Conservation (phyloP, 2,797 vertebrate species). For the Oryzias sinensis region DNA sequence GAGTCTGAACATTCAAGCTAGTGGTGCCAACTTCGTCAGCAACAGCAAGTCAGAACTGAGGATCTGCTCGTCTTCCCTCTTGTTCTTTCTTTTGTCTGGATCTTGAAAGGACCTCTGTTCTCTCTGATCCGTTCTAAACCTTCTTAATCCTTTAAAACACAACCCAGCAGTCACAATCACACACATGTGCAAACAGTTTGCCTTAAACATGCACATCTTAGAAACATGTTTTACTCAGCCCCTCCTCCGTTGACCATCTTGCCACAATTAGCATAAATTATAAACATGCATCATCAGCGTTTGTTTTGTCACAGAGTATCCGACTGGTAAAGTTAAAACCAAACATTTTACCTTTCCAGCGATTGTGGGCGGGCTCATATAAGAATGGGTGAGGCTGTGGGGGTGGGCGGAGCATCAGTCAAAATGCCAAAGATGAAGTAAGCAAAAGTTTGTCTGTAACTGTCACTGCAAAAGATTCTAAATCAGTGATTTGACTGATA, state of each 20-base stretch:
- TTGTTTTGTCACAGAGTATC: conserved; percentile 24
- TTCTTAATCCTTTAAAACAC: conserved; percentile 22
- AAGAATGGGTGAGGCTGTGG: no score
- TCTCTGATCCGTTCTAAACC: conserved; percentile 28
- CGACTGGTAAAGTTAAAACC: no score
- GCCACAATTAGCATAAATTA: conserved; percentile 54
- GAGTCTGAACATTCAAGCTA: not conserved
- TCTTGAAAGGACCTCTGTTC: conserved; percentile 17
- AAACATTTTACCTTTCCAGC: no score
- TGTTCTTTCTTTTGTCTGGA: conserved; percentile 10
- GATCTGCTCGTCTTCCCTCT: not conserved
- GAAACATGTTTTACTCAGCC: not conserved
- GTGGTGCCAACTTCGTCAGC: not conserved
- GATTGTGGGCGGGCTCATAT: no score
- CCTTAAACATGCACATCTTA: conserved; percentile 14
- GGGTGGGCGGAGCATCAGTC: no score
- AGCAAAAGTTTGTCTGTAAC: no score
- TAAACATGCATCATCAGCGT: conserved; percentile 46
- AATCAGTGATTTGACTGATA: no score
- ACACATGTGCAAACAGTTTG: conserved; percentile 2
- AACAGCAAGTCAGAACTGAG: not conserved
- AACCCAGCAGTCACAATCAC: conserved; percentile 11
- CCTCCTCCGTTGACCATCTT: conserved; percentile 36
- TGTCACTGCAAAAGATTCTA: no score
- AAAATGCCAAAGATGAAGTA: no score